Percentiles rank a stretch among this genome's conserved stretches.
These are phyloP conservation scores for Bombus breviceps DNA, from an alignment of 1,140 invertebrate species.

Conservation along the genomic window DNA sequence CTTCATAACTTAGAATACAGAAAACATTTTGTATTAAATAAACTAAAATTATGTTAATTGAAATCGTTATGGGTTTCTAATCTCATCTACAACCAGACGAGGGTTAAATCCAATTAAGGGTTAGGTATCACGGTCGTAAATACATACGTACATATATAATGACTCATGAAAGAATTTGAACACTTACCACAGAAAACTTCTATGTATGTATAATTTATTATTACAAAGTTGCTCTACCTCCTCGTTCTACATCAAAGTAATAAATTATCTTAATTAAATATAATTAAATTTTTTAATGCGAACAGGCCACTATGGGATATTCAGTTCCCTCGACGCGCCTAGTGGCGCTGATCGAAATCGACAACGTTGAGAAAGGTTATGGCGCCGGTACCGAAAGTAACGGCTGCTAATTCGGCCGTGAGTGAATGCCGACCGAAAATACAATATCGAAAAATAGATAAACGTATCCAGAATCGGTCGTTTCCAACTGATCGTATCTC, in stretches of 20 bases:
- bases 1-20: too few species aligned
- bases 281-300: neutral
- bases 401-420: neutral
- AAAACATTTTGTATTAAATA: too few species aligned
- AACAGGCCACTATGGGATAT: neutral
- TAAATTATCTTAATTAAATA: neutral
- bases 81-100: too few species aligned
- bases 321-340: neutral
- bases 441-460: neutral
- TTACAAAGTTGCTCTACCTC: too few species aligned
- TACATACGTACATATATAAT: neutral
- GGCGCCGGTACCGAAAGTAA: conserved; percentile 3
- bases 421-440: neutral
- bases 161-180: neutral
- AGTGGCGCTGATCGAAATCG: conserved; percentile 22
- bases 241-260: too few species aligned
- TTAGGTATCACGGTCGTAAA: too few species aligned
- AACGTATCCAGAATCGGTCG: neutral
- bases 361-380: conserved; percentile 40
- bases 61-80: too few species aligned
- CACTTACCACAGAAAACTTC: too few species aligned
- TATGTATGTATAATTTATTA: too few species aligned
- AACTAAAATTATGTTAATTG: too few species aligned
- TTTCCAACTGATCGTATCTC: neutral
- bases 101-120: too few species aligned